phyloP scores from a whole-genome alignment of 2,888 invertebrate genomes.

The Hanleya hanleyi region DNA sequence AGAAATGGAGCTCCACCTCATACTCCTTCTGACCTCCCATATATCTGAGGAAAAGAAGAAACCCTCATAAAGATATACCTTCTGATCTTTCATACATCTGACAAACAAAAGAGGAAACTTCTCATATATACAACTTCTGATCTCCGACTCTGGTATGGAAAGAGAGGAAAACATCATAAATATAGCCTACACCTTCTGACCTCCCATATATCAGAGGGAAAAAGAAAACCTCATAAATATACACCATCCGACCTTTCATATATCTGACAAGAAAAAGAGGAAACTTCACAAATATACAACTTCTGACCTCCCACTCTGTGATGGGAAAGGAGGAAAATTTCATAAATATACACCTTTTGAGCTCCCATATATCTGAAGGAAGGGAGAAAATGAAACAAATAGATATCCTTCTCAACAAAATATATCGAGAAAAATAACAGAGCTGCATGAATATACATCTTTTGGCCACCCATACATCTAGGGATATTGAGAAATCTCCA shows the following conservation, averaged over 20 bases:
- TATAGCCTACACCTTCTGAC: too few relatives aligned
- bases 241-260: neutral
- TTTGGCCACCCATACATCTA: too few relatives aligned
- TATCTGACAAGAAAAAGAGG: neutral
- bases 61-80: neutral
- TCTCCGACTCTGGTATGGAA: too few relatives aligned
- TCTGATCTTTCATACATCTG: neutral
- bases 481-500: too few relatives aligned
- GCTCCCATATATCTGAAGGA: too few relatives aligned
- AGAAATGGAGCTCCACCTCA: conserved; percentile 70
- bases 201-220: neutral
- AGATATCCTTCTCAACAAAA: too few relatives aligned
- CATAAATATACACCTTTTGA: too few relatives aligned
- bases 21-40: conserved; percentile 70
- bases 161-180: too few relatives aligned
- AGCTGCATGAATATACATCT: neutral
- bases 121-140: neutral
- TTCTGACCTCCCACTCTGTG: too few relatives aligned
- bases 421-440: neutral
- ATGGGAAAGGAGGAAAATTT: too few relatives aligned
- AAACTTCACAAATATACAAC: too few relatives aligned
- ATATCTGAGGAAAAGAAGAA: conserved; percentile 49
- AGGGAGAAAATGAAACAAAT: too few relatives aligned
- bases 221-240: neutral
- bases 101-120: neutral